These are phyloP conservation scores for Zootermopsis nevadensis DNA, from an alignment of 2,888 invertebrate genomes.

Conservation along the genomic window DNA sequence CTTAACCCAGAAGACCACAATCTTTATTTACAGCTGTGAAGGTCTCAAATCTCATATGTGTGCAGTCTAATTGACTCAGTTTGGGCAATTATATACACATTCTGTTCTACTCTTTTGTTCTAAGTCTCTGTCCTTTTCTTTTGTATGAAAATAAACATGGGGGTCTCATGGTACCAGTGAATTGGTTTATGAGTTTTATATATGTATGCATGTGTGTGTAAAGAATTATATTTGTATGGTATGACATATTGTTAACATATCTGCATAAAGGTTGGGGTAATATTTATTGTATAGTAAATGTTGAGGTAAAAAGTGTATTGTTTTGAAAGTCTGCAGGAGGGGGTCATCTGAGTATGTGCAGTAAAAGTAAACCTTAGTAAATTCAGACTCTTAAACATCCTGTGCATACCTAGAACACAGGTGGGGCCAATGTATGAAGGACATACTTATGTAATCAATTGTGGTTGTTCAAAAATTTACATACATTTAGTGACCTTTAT, in stretches of 20 bases:
- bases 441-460: too few relatives aligned
- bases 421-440: too few relatives aligned
- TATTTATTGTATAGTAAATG: constrained; percentile 51
- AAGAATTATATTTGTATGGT: constrained; percentile 51
- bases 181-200: background rate
- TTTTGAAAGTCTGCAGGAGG: background rate
- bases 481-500: too few relatives aligned
- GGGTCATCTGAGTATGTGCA: too few relatives aligned
- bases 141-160: background rate
- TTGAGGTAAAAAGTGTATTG: constrained; percentile 14
- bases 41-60: too few relatives aligned
- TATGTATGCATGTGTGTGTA: constrained; percentile 33
- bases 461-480: too few relatives aligned
- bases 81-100: too few relatives aligned
- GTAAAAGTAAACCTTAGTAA: too few relatives aligned
- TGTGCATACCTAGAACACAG: too few relatives aligned
- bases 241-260: constrained; percentile 52
- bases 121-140: background rate
- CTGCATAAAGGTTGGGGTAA: constrained; percentile 50
- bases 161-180: background rate
- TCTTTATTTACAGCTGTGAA: too few relatives aligned
- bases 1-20: too few relatives aligned
- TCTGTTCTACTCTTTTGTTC: background rate
- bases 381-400: too few relatives aligned
- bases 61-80: background rate